Percentiles rank a stretch among this genome's conserved stretches.
These are phyloP conservation scores for Myiagra hebetior DNA, from an alignment of 2,113 vertebrate species.

Conservation along the genomic window DNA sequence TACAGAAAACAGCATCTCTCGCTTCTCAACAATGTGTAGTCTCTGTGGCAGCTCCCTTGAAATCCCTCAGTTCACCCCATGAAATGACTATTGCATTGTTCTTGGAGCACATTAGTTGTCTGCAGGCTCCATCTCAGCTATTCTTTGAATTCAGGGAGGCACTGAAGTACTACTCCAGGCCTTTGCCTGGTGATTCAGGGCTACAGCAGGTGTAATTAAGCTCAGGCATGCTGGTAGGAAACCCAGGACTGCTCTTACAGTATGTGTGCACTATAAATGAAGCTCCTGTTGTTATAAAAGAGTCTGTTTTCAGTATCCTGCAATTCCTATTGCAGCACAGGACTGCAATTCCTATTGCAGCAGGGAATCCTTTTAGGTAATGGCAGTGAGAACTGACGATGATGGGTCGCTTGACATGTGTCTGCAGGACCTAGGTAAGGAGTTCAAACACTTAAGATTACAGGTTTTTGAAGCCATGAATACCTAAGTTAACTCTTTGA, in stretches of 20 bases:
- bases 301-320: conserved; percentile 24
- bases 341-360: no score
- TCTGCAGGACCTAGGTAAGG: not conserved
- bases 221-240: conserved; percentile 39
- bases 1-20: not conserved
- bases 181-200: conserved; percentile 18
- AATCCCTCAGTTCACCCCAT: not conserved
- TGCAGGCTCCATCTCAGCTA: conserved; percentile 12
- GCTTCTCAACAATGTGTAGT: not conserved
- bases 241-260: not conserved
- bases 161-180: conserved; percentile 9
- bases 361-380: conserved; percentile 42
- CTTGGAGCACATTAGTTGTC: conserved; percentile 21
- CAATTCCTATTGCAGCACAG: not conserved
- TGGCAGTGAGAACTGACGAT: not conserved
- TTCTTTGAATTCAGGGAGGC: conserved; percentile 34
- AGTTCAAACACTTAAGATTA: not conserved
- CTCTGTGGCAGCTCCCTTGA: not conserved
- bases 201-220: conserved; percentile 40
- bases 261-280: not conserved
- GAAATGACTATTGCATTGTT: not conserved
- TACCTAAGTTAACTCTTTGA: not conserved
- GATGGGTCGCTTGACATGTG: not conserved
- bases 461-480: not conserved
- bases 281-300: conserved; percentile 35